phyloP scores from a whole-genome alignment of 2,113 vertebrate genomes.

The Toxostoma redivivum region DNA sequence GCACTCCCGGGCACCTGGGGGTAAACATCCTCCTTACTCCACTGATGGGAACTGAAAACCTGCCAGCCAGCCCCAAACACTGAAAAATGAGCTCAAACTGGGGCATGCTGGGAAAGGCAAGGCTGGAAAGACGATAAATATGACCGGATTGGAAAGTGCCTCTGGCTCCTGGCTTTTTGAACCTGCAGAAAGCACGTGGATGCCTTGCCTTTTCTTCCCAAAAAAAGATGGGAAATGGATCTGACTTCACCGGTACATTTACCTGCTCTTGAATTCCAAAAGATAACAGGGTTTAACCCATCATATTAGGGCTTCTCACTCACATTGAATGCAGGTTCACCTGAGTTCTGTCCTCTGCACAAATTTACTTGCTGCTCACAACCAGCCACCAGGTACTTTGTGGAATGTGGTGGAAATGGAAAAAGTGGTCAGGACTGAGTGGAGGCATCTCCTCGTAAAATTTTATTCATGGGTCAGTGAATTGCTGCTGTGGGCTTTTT shows the following conservation, averaged over 20 bases:
- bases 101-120: background rate
- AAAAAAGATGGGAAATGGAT: background rate
- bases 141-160: background rate
- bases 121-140: background rate
- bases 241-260: background rate
- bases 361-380: background rate
- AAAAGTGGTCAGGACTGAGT: background rate
- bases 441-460: background rate
- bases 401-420: background rate
- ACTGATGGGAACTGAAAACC: slow-evolving; percentile 26
- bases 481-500: background rate
- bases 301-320: background rate
- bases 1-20: background rate
- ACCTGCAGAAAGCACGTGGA: background rate
- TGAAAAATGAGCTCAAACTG: slow-evolving; percentile 11
- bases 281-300: background rate
- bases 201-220: background rate
- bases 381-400: background rate
- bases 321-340: background rate
- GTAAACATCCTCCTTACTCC: background rate
- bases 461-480: background rate
- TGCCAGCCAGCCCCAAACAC: slow-evolving; percentile 14
- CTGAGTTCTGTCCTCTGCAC: background rate
- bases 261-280: background rate
- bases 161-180: background rate